Percentiles rank a stretch among this genome's conserved stretches.
These are phyloP conservation scores for Epizoanthus stellaris DNA, from an alignment of 92 coral and sea anemone genomes.

Conservation along the genomic window DNA sequence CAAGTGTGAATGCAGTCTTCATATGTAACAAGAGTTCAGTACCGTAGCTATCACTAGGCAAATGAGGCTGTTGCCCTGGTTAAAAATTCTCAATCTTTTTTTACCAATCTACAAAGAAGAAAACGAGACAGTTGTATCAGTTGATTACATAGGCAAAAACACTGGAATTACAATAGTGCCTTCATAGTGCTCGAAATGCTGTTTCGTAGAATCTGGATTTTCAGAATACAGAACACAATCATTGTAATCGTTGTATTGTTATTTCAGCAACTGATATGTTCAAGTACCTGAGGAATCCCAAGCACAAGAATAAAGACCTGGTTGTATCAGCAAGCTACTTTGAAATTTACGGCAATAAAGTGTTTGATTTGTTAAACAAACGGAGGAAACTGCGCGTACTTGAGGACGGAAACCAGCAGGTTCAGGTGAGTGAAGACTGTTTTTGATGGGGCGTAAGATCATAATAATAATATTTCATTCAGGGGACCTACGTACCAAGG, in stretches of 20 bases:
- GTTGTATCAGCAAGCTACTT: constrained; percentile 94
- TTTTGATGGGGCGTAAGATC: neutral
- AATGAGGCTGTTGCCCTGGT: no score
- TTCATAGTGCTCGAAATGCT: no score
- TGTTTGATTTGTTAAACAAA: constrained; percentile 94
- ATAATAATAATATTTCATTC: neutral
- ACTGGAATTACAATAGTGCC: no score
- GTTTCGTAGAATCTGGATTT: no score
- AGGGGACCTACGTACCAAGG: neutral
- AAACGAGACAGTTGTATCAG: no score
- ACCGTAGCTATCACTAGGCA: no score
- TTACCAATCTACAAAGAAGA: no score
- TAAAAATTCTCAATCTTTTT: no score
- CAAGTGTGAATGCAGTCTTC: no score
- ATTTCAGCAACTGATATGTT: constrained; percentile 90
- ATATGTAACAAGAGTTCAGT: no score
- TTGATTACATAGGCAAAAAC: no score
- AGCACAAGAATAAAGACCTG: constrained; percentile 96
- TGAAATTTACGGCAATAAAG: constrained; percentile 98
- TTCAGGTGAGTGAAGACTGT: constrained; percentile 69
- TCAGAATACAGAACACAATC: no score
- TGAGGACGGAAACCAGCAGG: constrained; percentile 98
- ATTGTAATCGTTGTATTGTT: neutral
- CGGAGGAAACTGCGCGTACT: constrained; percentile 87
- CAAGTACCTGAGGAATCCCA: constrained; percentile 76